Percentiles rank a stretch among this genome's conserved stretches.
phyloP scores from a whole-genome alignment of 2,888 invertebrate species.

The Aspidiotus rigidus region DNA sequence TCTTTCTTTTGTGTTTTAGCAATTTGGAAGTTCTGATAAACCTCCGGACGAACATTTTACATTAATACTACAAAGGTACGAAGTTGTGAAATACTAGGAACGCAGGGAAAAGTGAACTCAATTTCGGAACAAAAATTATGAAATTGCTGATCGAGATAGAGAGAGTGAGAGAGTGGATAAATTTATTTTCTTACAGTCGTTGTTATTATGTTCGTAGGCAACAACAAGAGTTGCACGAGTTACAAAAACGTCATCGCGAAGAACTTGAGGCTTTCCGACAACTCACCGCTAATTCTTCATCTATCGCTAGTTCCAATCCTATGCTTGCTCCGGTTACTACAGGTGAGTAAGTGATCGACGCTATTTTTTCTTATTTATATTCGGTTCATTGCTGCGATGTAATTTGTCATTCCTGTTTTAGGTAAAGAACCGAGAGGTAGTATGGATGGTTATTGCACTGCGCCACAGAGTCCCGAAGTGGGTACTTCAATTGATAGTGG shows the following conservation, averaged over 20 bases:
- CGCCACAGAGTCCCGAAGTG: conserved; percentile 38
- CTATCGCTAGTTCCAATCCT: neutral
- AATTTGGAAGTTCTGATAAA: too few relatives aligned
- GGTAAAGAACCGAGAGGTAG: conserved; percentile 37
- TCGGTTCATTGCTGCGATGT: neutral
- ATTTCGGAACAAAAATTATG: neutral
- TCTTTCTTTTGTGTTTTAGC: too few relatives aligned
- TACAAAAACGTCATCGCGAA: conserved; percentile 47
- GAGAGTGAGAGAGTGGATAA: too few relatives aligned
- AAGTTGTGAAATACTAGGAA: too few relatives aligned
- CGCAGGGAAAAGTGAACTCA: neutral
- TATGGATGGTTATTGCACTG: conserved; percentile 39
- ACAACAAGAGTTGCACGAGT: conserved; percentile 49
- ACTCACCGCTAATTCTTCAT: neutral
- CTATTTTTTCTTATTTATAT: neutral
- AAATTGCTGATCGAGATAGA: neutral
- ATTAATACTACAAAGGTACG: too few relatives aligned
- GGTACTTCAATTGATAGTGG: too few relatives aligned
- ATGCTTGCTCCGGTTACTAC: neutral
- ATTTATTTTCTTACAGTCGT: too few relatives aligned
- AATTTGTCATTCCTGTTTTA: neutral
- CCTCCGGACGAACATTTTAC: too few relatives aligned
- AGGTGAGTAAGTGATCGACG: neutral
- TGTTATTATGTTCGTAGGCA: conserved; percentile 42
- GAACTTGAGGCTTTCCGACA: conserved; percentile 39